Base-by-base conservation (phyloP, 2,888 invertebrate species). In the Orgyia antiqua region DNA sequence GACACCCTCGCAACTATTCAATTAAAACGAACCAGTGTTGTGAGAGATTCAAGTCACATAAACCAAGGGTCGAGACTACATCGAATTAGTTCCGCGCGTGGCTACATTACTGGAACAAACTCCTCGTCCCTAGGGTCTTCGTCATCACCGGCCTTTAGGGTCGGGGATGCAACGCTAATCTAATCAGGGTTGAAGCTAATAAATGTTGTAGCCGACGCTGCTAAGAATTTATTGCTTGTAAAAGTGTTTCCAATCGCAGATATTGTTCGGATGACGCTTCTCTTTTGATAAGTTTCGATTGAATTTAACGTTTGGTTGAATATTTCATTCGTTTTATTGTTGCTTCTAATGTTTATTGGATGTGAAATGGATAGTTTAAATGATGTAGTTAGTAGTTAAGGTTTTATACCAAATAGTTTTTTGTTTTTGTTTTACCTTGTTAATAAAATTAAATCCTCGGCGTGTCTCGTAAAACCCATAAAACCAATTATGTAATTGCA, bases 111-210 rank as follows among this genome's bases (percentile, higher is more conserved):
- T 69, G 68, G 75, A 80, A 83, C 83, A 82, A 80, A 82, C 77
- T 79, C 65, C 68, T 57, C 53, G 70, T 77, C 78, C 76, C 76
- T 39, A 45, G 79, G 76, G 80, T 13, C 31, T 24, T 21, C 28
- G 31, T 11, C 51, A 39, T 42, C 42, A 49, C 52, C 54, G 53
- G 46, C 50, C 43, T 36, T 27, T 33, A 34, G 46, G 49, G 45
- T 34, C 40, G 35, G 75, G 73, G 83, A 82, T 83, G 83, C 83
- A 83, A 77, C 72, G 68, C 79, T 83, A 82, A 86, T 84, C 84
- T 84, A 84, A 86, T 86, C 83, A 71, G 74, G 78, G 78, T 79
- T 79, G 82, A 68, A 83, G 76, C 80, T 84, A 84, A 86, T 86
- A 86, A 86, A 86, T 86, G 83, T 84, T 77, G 73, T 74, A 80